Evolutionary conservation across 2,797 vertebrate genomes (phyloP).

Genomic region (Bufotes viridis): DNA sequence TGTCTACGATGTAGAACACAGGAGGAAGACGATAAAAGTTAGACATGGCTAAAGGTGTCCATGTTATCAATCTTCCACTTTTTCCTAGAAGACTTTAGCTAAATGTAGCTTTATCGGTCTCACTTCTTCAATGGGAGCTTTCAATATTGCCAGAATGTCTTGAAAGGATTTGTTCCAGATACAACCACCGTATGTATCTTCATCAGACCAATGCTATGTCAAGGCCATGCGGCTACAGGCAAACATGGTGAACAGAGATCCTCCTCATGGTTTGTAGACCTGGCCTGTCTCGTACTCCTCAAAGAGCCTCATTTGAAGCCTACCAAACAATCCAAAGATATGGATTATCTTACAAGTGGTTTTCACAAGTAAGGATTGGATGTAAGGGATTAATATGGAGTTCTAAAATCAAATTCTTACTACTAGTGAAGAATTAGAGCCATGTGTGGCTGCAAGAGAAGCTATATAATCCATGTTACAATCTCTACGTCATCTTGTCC

Average conservation of each 20-base stretch:
- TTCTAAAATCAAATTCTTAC: too few relatives aligned
- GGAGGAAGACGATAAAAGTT: background rate
- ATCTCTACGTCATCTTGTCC: background rate
- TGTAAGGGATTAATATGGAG: background rate
- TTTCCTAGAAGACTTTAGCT: background rate
- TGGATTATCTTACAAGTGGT: background rate
- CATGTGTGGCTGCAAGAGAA: too few relatives aligned
- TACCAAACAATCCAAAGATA: background rate
- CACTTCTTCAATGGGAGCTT: background rate
- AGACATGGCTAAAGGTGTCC: background rate
- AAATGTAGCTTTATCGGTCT: background rate
- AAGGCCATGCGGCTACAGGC: background rate
- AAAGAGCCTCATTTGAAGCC: background rate
- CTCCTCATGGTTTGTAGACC: background rate
- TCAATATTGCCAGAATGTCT: background rate
- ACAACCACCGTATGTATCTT: background rate
- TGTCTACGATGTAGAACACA: background rate
- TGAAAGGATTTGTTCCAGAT: background rate
- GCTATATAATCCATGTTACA: background rate
- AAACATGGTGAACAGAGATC: background rate
- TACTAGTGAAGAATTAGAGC: too few relatives aligned
- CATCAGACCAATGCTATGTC: background rate
- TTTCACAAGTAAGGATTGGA: background rate
- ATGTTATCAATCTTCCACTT: background rate
- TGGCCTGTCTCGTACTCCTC: background rate